Percentiles rank a stretch among this genome's conserved stretches.
phyloP scores from a whole-genome alignment of 2,797 vertebrate species.

The Nannoperca obscura region DNA sequence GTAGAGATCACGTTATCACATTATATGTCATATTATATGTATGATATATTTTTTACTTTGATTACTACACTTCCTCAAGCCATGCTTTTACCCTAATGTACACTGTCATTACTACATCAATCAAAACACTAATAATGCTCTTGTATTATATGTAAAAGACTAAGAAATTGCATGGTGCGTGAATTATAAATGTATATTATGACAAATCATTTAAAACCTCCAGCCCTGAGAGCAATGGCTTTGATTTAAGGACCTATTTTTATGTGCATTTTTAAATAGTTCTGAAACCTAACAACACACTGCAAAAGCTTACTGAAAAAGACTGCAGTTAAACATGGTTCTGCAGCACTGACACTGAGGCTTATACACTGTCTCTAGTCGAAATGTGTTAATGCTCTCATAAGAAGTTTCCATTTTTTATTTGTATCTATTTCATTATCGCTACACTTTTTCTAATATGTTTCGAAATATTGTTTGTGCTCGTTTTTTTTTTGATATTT shows the following conservation, averaged over 20 bases:
- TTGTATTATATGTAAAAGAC: conserved; percentile 88
- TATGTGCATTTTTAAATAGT: conserved; percentile 82
- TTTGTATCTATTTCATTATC: conserved; percentile 54
- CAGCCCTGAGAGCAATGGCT: conserved; percentile 76
- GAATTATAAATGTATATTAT: conserved; percentile 85
- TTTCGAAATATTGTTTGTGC: conserved; percentile 55
- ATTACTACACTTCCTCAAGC: conserved; percentile 65
- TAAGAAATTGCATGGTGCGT: conserved; percentile 87
- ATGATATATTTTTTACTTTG: conserved; percentile 77
- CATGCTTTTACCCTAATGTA: conserved; percentile 72
- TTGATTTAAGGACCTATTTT: conserved; percentile 83
- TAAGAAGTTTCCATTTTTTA: conserved; percentile 28
- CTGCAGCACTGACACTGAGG: conserved; percentile 65
- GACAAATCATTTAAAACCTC: conserved; percentile 80
- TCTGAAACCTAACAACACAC: conserved; percentile 75
- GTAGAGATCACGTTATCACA: conserved; percentile 61
- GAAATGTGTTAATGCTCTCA: conserved; percentile 54
- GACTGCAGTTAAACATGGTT: conserved; percentile 56
- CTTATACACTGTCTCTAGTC: conserved; percentile 59
- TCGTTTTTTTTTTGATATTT: conserved; percentile 50
- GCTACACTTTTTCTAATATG: conserved; percentile 58
- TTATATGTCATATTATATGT: conserved; percentile 1
- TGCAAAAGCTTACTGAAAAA: conserved; percentile 68
- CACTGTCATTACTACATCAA: conserved; percentile 73
- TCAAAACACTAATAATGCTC: conserved; percentile 78